These are phyloP conservation scores for Pterostichus madidus DNA, from an alignment of 2,888 invertebrate species.

Conservation along the genomic window DNA sequence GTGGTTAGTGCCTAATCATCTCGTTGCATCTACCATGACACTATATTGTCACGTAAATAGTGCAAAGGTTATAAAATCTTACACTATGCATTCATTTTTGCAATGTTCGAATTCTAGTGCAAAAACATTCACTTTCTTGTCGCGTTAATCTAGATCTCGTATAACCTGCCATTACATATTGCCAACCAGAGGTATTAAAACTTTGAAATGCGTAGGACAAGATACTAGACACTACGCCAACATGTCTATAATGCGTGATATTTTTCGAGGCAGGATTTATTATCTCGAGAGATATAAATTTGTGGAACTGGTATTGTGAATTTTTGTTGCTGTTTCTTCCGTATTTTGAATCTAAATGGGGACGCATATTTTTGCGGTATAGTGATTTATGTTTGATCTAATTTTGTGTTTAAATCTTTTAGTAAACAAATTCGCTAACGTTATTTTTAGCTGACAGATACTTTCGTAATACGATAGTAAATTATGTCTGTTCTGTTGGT, in stretches of 20 bases:
- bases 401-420: slow-evolving; percentile 17
- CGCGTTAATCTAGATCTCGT: slow-evolving; percentile 61
- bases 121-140: slow-evolving; percentile 65
- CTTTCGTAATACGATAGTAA: neutral
- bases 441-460: neutral
- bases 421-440: neutral
- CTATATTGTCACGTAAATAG: slow-evolving; percentile 39
- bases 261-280: slow-evolving; percentile 16
- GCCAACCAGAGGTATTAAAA: slow-evolving; percentile 38
- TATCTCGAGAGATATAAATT: slow-evolving; percentile 14
- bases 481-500: neutral
- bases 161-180: slow-evolving; percentile 57
- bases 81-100: slow-evolving; percentile 22
- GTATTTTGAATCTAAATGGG: slow-evolving; percentile 24
- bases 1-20: neutral
- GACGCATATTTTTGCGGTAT: neutral
- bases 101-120: slow-evolving; percentile 48
- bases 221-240: neutral
- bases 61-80: slow-evolving; percentile 50
- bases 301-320: slow-evolving; percentile 13
- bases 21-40: neutral
- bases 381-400: neutral
- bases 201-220: slow-evolving; percentile 4
- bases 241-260: slow-evolving; percentile 35
- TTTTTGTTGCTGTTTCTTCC: slow-evolving; percentile 44